Evolutionary conservation across 2,888 invertebrate genomes (phyloP).

Genomic region (Capitulum mitella): DNA sequence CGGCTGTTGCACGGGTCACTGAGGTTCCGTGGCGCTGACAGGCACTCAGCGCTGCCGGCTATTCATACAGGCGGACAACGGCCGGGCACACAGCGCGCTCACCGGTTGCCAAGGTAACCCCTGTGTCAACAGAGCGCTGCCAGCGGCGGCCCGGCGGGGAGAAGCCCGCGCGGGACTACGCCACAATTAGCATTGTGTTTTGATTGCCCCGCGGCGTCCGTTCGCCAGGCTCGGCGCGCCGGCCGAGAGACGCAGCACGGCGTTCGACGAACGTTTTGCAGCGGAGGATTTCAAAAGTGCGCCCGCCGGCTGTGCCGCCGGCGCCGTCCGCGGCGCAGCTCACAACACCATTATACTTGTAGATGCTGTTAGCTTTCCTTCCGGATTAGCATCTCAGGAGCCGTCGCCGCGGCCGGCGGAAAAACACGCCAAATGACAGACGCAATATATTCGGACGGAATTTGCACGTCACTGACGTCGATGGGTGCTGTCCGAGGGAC

Average conservation of each 20-base stretch:
- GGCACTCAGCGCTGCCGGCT: no score
- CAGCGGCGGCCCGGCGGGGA: neutral
- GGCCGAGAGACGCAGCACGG: no score
- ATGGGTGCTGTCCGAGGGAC: no score
- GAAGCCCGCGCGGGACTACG: neutral
- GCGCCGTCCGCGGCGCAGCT: no score
- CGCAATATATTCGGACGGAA: neutral
- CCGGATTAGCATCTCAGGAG: conserved; percentile 2
- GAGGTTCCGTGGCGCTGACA: no score
- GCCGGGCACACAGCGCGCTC: neutral
- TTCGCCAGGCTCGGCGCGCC: neutral
- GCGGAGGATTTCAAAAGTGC: neutral
- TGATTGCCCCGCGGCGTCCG: neutral
- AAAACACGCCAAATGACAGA: conserved; percentile 2
- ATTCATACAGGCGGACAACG: no score
- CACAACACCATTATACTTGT: conserved; percentile 16
- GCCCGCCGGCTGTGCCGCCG: neutral
- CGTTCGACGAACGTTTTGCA: neutral
- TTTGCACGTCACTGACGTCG: no score
- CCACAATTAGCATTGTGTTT: neutral
- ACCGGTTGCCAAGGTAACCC: neutral
- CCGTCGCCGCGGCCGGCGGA: neutral
- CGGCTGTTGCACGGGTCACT: no score
- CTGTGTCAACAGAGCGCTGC: neutral
- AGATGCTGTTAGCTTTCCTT: conserved; percentile 20